Base-by-base conservation (phyloP, 1,140 invertebrate genomes). In the Aleiodes sp. region DNA sequence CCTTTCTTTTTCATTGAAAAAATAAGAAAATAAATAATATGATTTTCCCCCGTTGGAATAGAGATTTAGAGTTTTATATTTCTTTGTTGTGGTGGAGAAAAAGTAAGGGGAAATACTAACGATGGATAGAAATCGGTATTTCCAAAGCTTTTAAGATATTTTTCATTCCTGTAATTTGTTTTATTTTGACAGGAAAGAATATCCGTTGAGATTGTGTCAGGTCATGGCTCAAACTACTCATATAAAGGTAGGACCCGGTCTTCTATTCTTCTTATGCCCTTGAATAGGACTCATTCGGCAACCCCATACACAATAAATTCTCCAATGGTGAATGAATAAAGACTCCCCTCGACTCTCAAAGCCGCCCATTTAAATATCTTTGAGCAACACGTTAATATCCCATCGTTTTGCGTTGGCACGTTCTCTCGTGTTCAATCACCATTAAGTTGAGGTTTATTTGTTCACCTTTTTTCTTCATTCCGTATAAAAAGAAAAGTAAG, bases 301-400 rank as follows among this genome's bases (percentile, higher is more conserved):
- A 2, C 10, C 24, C 24, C 19, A 26, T 28, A 28, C 52, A 56
- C 52, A 28, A 56, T 56, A n/a, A 4, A 4, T 2, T 6, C 3
- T 10, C 41, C 6, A 56, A 10, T 56, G 24, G n/a, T n/a, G n/a
- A 56, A 28, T 26, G 21, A 56, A 56, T 26, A 56, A 56, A 56
- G 9, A 56, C 6, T 12, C 33, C 14, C 26, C 28, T 46, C 39
- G 39, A 46, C 67, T 28, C 60, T n/a, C 52, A 28, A 8, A n/a
- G 28, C 31, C 64, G 52, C 60, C 56, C 61, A 74, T 72, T 43
- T 74, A 68, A 71, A 70, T 70, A 74, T 62, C 41, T 65, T 14
- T 28, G 56, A 63, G 60, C 26, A 41, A 14, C 12, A 28, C 56
- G 12, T 65, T 76, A 74, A 76, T 76, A 71, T 76, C 70, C 65